Evolutionary conservation across 2,888 invertebrate genomes (phyloP).

Genomic region (Andrena minutula): DNA sequence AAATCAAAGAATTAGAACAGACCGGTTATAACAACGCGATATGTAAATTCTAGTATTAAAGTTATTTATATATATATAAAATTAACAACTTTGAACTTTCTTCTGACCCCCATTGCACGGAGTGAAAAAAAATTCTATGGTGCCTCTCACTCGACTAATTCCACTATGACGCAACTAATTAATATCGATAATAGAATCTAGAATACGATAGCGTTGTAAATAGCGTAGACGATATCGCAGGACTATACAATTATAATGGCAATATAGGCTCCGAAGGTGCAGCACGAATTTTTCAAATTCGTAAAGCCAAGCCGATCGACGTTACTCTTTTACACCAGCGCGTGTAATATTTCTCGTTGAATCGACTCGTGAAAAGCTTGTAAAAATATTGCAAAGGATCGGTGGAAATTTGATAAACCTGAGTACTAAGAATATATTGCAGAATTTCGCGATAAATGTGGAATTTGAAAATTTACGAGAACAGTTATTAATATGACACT

Average conservation of each 20-base stretch:
- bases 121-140: slow-evolving; percentile 73
- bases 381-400: neutral
- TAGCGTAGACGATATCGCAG: slow-evolving; percentile 36
- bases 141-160: slow-evolving; percentile 78
- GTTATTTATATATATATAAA: neutral
- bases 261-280: slow-evolving; percentile 36
- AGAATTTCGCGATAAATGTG: too few relatives aligned
- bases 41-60: neutral
- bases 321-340: slow-evolving; percentile 11
- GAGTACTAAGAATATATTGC: neutral
- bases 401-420: neutral
- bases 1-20: neutral
- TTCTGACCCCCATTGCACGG: slow-evolving; percentile 27
- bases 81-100: neutral
- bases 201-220: slow-evolving; percentile 47
- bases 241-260: slow-evolving; percentile 20
- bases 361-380: neutral
- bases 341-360: slow-evolving; percentile 24
- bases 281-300: slow-evolving; percentile 36
- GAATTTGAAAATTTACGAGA: too few relatives aligned
- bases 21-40: neutral
- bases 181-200: slow-evolving; percentile 46
- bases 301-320: slow-evolving; percentile 15
- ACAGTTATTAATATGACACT: too few relatives aligned
- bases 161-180: slow-evolving; percentile 64